These are phyloP conservation scores for Chiroxiphia lanceolata DNA, from an alignment of 2,797 vertebrate species.

Conservation along the genomic window DNA sequence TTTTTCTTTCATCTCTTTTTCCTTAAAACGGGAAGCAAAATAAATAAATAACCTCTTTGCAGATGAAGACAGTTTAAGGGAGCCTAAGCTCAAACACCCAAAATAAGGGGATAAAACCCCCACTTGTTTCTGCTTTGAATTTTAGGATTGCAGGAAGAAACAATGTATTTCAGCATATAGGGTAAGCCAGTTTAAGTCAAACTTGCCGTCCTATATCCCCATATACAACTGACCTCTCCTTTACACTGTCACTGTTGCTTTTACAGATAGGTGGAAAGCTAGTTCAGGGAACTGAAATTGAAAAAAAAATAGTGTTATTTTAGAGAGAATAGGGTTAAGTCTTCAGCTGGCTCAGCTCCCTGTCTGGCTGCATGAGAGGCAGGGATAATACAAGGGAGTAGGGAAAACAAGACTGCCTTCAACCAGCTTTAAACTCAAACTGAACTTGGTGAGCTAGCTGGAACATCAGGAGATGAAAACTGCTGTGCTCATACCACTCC, in stretches of 20 bases:
- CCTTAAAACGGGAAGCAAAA: not conserved
- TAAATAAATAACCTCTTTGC: not conserved
- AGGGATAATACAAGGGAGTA: conserved; percentile 5
- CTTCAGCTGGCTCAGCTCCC: conserved; percentile 22
- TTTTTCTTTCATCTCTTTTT: not conserved
- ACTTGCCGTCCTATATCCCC: not conserved
- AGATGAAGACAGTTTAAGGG: not conserved
- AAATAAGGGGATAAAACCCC: not conserved
- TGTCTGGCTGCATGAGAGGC: conserved; percentile 5
- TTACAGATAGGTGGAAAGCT: not conserved
- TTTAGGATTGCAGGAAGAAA: not conserved
- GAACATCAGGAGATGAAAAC: conserved; percentile 14
- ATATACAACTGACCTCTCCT: not conserved
- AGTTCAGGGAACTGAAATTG: not conserved
- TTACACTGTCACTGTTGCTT: not conserved
- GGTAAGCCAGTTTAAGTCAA: not conserved
- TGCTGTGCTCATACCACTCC: not conserved
- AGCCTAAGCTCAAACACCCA: not conserved
- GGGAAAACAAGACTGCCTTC: conserved; percentile 26
- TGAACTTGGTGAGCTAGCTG: not conserved
- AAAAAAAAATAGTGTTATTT: not conserved
- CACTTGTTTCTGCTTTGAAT: not conserved
- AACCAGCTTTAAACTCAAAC: conserved; percentile 1
- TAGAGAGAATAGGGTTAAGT: conserved; percentile 34
- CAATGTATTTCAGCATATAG: not conserved